phyloP scores from a whole-genome alignment of 2,888 invertebrate genomes.

The Ophraella communa region DNA sequence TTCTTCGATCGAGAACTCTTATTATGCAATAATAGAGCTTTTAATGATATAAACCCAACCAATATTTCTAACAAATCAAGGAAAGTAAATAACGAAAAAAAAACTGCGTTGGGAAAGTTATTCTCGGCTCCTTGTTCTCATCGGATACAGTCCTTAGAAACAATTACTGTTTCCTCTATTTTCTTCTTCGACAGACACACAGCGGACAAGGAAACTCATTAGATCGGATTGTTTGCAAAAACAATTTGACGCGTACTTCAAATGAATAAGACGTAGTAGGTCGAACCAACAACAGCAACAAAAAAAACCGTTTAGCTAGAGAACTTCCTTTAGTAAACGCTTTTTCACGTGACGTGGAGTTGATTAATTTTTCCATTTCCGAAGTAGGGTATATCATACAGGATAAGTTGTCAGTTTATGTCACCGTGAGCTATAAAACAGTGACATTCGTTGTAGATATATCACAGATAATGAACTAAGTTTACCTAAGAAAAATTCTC shows the following conservation, averaged over 20 bases:
- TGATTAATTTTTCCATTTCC: slow-evolving; percentile 27
- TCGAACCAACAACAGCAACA: slow-evolving; percentile 14
- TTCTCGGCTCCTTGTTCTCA: not conserved
- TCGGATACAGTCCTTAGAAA: slow-evolving; percentile 6
- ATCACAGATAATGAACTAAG: no score
- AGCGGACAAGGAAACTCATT: slow-evolving; percentile 28
- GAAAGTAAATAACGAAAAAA: no score
- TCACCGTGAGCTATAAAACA: no score
- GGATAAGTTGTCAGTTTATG: not conserved
- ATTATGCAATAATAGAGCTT: no score
- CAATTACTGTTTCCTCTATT: slow-evolving; percentile 8
- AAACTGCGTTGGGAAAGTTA: not conserved
- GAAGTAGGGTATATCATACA: not conserved
- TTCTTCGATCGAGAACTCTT: no score
- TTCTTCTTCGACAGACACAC: not conserved
- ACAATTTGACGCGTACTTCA: slow-evolving; percentile 24
- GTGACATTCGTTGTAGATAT: no score
- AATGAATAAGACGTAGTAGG: slow-evolving; percentile 19
- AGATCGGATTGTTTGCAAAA: slow-evolving; percentile 31
- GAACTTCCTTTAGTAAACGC: slow-evolving; percentile 15
- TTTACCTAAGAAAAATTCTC: no score
- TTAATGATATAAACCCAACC: no score
- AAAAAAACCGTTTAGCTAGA: slow-evolving; percentile 22
- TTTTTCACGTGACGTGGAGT: slow-evolving; percentile 25
- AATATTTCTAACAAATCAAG: no score